A percentile compares a stretch with the other conserved stretches of the same genome.
These are phyloP conservation scores for Rhagoletis pomonella DNA, from an alignment of 1,140 invertebrate species.

Conservation along the genomic window DNA sequence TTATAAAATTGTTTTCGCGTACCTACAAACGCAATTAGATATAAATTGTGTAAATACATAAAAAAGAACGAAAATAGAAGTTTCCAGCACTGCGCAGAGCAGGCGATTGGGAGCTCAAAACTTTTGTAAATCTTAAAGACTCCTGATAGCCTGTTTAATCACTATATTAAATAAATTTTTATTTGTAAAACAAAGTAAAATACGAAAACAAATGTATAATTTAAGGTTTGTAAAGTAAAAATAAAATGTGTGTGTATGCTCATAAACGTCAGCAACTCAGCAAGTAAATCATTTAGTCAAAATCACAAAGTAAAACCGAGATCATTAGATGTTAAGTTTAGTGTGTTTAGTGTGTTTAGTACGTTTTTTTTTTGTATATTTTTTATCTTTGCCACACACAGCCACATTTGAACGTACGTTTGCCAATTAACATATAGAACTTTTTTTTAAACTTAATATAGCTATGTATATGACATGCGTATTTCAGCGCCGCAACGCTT, in stretches of 20 bases:
- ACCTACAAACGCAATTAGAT: slow-evolving; percentile 12
- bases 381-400: background rate
- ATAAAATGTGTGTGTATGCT: background rate
- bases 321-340: slow-evolving; percentile 20
- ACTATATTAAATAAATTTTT: slow-evolving; percentile 26
- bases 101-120: background rate
- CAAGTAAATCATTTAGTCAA: slow-evolving; percentile 33
- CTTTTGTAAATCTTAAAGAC: background rate
- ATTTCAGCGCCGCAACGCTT: slow-evolving; percentile 2
- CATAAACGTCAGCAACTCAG: background rate
- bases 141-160: background rate
- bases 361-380: background rate
- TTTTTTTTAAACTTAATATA: background rate
- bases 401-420: background rate
- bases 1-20: slow-evolving; percentile 28
- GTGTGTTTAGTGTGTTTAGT: background rate
- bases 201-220: too few species aligned
- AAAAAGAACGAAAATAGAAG: background rate
- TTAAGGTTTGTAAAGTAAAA: background rate
- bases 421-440: slow-evolving; percentile 10
- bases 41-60: slow-evolving; percentile 35
- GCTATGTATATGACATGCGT: background rate
- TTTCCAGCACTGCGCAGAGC: background rate
- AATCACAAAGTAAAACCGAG: slow-evolving; percentile 32
- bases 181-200: slow-evolving; percentile 42